Percentiles rank a stretch among this genome's conserved stretches.
Conservation (phyloP, 2,113 vertebrate species). For the Macrotus californicus region DNA sequence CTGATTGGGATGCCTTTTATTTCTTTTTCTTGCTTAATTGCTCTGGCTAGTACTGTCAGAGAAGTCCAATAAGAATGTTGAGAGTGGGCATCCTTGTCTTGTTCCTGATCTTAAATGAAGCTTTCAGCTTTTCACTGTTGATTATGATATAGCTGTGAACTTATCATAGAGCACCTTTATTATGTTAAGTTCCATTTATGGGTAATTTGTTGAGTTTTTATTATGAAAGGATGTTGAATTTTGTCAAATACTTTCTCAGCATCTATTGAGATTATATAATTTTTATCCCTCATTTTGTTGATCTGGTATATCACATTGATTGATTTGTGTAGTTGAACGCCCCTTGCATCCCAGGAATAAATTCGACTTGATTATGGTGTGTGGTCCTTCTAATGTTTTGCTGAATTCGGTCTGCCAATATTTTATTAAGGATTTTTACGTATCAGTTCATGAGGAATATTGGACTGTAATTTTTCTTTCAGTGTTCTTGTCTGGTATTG, state of each 20-base stretch:
- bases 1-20: not conserved
- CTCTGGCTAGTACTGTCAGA: not conserved
- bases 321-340: not conserved
- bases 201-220: not conserved
- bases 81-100: not conserved
- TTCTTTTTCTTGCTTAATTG: not conserved
- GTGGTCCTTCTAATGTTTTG: not conserved
- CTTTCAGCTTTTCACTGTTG: not conserved
- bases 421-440: not conserved
- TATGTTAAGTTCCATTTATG: not conserved
- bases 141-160: not conserved
- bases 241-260: not conserved
- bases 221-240: not conserved
- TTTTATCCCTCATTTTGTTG: not conserved
- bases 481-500: not conserved
- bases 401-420: not conserved
- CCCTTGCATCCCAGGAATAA: not conserved
- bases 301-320: not conserved
- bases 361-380: not conserved
- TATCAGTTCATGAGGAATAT: not conserved
- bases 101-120: not conserved
- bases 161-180: not conserved
- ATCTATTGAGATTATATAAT: not conserved
- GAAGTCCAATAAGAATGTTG: not conserved
- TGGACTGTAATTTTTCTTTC: not conserved